Conservation (phyloP, 2,888 invertebrate species). For the Apoderus coryli region DNA sequence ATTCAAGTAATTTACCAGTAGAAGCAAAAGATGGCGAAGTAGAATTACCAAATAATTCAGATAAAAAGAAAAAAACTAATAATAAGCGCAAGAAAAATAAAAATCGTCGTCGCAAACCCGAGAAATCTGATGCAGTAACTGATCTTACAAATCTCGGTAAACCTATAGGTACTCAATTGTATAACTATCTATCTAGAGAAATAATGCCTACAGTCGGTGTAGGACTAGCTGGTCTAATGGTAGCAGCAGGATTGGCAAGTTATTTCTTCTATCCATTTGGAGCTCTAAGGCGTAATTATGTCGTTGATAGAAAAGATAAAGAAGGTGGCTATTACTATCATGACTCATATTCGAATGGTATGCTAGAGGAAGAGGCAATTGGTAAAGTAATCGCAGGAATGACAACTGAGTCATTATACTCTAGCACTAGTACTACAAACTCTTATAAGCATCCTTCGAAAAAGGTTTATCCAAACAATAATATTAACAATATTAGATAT, state of each 20-base stretch:
- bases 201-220: conserved; percentile 71
- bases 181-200: conserved; percentile 63
- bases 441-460: conserved; percentile 22
- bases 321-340: conserved; percentile 45
- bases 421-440: conserved; percentile 13
- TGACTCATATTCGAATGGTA: conserved; percentile 54
- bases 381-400: conserved; percentile 29
- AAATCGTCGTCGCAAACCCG: conserved; percentile 43
- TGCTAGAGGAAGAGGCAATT: conserved; percentile 63
- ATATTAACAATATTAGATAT: conserved; percentile 16
- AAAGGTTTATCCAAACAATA: conserved; percentile 18
- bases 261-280: conserved; percentile 65
- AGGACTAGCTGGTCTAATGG: conserved; percentile 57
- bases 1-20: conserved; percentile 15
- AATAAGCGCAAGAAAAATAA: conserved; percentile 45
- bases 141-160: conserved; percentile 33
- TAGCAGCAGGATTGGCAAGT: conserved; percentile 60
- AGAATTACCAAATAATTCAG: conserved; percentile 21
- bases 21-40: conserved; percentile 31
- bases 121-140: conserved; percentile 30
- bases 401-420: conserved; percentile 15
- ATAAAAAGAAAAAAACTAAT: conserved; percentile 26
- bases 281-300: conserved; percentile 46
- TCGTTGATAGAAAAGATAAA: conserved; percentile 47
- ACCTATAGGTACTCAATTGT: conserved; percentile 57